Percentiles rank a stretch among this genome's conserved stretches.
phyloP scores from a whole-genome alignment of 2,797 vertebrate genomes.

The Ptychobarbus kaznakovi region DNA sequence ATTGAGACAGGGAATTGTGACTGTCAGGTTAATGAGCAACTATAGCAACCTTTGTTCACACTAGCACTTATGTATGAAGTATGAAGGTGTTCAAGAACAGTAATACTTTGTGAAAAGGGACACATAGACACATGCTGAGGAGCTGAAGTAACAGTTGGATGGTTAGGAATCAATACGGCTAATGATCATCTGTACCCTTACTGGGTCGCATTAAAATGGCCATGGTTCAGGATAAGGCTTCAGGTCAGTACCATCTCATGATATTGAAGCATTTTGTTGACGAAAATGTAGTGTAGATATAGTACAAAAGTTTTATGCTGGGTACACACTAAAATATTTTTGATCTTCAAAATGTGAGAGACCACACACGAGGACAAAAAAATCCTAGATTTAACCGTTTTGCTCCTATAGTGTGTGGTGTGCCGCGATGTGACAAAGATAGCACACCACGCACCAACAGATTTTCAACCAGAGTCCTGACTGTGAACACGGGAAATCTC shows the following conservation, averaged over 20 bases:
- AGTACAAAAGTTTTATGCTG: neutral
- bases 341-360: no score
- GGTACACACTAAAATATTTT: no score
- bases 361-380: no score
- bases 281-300: neutral
- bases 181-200: constrained; percentile 45
- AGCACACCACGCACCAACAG: no score
- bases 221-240: constrained; percentile 78
- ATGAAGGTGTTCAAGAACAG: constrained; percentile 56
- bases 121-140: constrained; percentile 50
- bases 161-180: constrained; percentile 53
- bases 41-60: constrained; percentile 78
- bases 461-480: no score
- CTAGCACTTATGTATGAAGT: constrained; percentile 68
- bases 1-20: constrained; percentile 67
- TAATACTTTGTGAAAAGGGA: constrained; percentile 45
- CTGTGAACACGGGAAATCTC: no score
- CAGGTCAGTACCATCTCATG: constrained; percentile 76
- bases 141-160: constrained; percentile 20
- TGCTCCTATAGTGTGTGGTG: no score
- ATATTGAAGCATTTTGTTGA: neutral
- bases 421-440: no score
- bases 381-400: no score
- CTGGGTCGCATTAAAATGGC: constrained; percentile 71
- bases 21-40: constrained; percentile 80